phyloP scores from a whole-genome alignment of 2,797 vertebrate genomes.

The Smutsia temminckii region DNA sequence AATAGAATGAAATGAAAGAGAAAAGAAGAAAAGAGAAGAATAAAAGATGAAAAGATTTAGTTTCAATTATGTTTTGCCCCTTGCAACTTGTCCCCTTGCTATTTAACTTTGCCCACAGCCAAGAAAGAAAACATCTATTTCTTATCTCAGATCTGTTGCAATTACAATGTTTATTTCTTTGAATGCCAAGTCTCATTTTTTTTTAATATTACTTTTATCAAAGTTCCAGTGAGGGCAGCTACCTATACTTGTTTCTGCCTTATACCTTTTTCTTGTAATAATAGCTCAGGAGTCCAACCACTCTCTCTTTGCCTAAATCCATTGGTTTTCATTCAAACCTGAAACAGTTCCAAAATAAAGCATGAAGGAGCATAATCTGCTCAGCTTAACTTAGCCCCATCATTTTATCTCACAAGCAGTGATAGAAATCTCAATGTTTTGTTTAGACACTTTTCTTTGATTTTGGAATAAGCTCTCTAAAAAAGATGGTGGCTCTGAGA shows the following conservation, averaged over 20 bases:
- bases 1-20: neutral
- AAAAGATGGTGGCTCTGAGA: slow-evolving; percentile 10
- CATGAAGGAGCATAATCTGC: neutral
- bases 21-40: neutral
- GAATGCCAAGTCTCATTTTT: slow-evolving; percentile 52
- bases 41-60: slow-evolving; percentile 43
- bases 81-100: slow-evolving; percentile 26
- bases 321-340: slow-evolving; percentile 55
- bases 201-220: slow-evolving; percentile 29
- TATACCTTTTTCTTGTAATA: slow-evolving; percentile 68
- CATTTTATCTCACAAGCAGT: slow-evolving; percentile 28
- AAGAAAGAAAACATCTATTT: slow-evolving; percentile 63
- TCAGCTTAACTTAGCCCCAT: slow-evolving; percentile 22
- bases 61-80: slow-evolving; percentile 31
- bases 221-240: slow-evolving; percentile 38
- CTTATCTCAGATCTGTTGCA: slow-evolving; percentile 53
- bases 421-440: neutral
- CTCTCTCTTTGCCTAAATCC: slow-evolving; percentile 53
- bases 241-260: slow-evolving; percentile 43
- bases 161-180: slow-evolving; percentile 70
- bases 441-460: slow-evolving; percentile 40
- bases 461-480: slow-evolving; percentile 50
- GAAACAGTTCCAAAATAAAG: slow-evolving; percentile 43
- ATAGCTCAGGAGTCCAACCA: slow-evolving; percentile 59
- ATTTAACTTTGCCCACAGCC: slow-evolving; percentile 44